These are phyloP conservation scores for Leptura quadrifasciata DNA, from an alignment of 2,888 invertebrate genomes.

Conservation along the genomic window DNA sequence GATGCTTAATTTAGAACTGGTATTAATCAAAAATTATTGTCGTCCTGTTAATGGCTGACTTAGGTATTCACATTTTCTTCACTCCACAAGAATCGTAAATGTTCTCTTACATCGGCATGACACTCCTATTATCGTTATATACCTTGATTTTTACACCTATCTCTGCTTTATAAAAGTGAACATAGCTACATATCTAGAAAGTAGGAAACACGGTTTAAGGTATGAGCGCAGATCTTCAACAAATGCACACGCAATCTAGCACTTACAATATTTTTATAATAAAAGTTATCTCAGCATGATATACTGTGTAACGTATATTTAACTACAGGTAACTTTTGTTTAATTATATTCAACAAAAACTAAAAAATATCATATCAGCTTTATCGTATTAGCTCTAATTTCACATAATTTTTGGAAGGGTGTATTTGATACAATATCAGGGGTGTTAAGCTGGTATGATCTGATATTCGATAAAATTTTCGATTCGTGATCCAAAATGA, in stretches of 20 bases:
- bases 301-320: too few species aligned
- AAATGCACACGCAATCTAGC: slow-evolving; percentile 35
- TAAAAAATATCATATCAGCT: too few species aligned
- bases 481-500: too few species aligned
- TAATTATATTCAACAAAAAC: not conserved
- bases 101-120: slow-evolving; percentile 11
- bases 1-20: slow-evolving; percentile 11
- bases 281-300: not conserved
- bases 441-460: too few species aligned
- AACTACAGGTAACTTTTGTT: not conserved
- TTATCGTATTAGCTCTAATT: too few species aligned
- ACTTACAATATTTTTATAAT: slow-evolving; percentile 21
- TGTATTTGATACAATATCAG: too few species aligned
- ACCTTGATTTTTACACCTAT: slow-evolving; percentile 23
- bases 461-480: too few species aligned
- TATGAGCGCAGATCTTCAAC: slow-evolving; percentile 17
- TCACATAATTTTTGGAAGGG: too few species aligned
- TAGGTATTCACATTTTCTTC: slow-evolving; percentile 7
- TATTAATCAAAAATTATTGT: slow-evolving; percentile 9
- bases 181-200: slow-evolving; percentile 27
- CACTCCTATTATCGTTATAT: slow-evolving; percentile 24
- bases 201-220: slow-evolving; percentile 29
- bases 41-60: not conserved
- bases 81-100: not conserved
- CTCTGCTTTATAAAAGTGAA: slow-evolving; percentile 25